Conservation (phyloP, 1,140 invertebrate species). For the Drosophila azteca region DNA sequence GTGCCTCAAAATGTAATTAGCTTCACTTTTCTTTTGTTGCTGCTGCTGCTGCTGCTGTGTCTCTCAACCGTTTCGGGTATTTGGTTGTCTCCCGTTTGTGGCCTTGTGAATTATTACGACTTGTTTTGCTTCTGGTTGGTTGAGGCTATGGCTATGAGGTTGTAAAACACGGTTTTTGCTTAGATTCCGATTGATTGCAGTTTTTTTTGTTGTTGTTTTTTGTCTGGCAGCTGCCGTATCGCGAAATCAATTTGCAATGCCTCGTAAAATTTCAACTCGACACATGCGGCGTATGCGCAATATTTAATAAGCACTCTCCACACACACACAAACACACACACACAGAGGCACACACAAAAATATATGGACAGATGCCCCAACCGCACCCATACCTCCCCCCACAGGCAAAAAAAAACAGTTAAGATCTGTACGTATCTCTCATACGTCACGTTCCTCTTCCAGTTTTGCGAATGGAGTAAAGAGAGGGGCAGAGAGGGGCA, state of each 20-base stretch:
- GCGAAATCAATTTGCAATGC: conserved; percentile 61
- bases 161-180: conserved; percentile 30
- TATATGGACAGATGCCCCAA: not conserved
- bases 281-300: conserved; percentile 69
- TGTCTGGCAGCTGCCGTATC: conserved; percentile 42
- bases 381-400: not conserved
- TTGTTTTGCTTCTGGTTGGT: conserved; percentile 57
- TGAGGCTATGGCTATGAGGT: conserved; percentile 3
- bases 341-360: not conserved
- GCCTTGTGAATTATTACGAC: conserved; percentile 59
- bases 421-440: conserved; percentile 62
- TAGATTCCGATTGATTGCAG: conserved; percentile 35
- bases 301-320: conserved; percentile 71
- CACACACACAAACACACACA: not conserved
- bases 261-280: conserved; percentile 59
- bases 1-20: conserved; percentile 36
- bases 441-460: conserved; percentile 71
- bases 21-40: conserved; percentile 19
- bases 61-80: conserved; percentile 10
- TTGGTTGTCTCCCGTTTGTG: conserved; percentile 12
- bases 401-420: conserved; percentile 13
- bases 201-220: conserved; percentile 39
- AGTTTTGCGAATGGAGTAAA: not conserved
- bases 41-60: too few relatives aligned
- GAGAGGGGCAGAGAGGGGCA: not conserved